Conservation (phyloP, 2,113 vertebrate species). For the Scolopax mira region DNA sequence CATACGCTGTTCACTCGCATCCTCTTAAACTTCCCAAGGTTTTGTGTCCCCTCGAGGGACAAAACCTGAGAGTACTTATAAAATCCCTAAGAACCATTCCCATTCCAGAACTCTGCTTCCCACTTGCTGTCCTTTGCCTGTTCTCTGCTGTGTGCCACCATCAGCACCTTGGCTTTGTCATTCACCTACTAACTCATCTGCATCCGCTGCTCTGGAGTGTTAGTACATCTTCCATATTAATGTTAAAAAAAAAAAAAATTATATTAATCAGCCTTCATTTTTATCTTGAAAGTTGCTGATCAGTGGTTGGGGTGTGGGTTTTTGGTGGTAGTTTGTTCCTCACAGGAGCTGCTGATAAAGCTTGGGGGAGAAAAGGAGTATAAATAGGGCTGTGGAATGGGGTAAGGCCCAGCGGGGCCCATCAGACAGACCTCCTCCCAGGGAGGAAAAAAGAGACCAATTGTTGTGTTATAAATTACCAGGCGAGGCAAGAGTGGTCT, state of each 20-base stretch:
- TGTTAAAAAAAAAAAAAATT: neutral
- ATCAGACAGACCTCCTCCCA: neutral
- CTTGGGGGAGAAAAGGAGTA: neutral
- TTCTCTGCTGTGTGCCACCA: neutral
- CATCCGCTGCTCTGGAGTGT: neutral
- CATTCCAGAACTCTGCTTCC: neutral
- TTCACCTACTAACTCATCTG: neutral
- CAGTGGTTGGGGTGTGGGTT: neutral
- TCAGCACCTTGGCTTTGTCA: neutral
- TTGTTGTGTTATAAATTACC: neutral
- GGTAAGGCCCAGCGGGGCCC: neutral
- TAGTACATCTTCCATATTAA: neutral
- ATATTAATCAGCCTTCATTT: neutral
- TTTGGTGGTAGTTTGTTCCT: neutral
- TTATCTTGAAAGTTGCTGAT: neutral
- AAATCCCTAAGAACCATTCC: neutral
- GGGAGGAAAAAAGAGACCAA: neutral
- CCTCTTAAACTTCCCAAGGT: neutral
- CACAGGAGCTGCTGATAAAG: neutral
- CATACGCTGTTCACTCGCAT: neutral
- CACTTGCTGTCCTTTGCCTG: neutral
- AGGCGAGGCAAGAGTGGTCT: neutral
- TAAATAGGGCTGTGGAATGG: neutral
- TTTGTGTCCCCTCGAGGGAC: neutral
- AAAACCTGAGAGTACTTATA: neutral